phyloP scores from a whole-genome alignment of 2,797 vertebrate species.

The Periophthalmus magnuspinnatus region DNA sequence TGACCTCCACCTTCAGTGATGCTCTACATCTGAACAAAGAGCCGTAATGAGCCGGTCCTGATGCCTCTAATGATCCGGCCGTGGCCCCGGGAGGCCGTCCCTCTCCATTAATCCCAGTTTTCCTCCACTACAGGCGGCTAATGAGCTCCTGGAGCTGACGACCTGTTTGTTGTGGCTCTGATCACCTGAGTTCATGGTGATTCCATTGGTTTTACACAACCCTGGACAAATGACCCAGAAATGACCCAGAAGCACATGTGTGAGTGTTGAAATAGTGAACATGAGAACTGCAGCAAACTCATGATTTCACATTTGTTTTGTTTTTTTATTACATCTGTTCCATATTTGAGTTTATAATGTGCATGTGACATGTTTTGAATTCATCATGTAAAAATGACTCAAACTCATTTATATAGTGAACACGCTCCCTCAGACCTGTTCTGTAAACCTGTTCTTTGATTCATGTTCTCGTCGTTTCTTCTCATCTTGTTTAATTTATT shows the following conservation, averaged over 20 bases:
- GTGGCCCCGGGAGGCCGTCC: slow-evolving; percentile 16
- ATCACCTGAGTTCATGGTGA: slow-evolving; percentile 8
- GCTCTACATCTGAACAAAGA: slow-evolving; percentile 22
- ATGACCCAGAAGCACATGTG: background rate
- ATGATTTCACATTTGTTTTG: too few relatives aligned
- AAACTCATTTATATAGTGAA: background rate
- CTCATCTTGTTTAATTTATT: too few relatives aligned
- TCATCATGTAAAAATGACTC: too few relatives aligned
- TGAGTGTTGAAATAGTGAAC: background rate
- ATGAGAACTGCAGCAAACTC: too few relatives aligned
- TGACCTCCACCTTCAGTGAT: slow-evolving; percentile 17
- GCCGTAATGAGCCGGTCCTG: slow-evolving; percentile 44
- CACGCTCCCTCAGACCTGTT: background rate
- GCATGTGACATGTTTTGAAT: too few relatives aligned
- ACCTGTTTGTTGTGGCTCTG: slow-evolving; percentile 26
- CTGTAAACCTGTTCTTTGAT: too few relatives aligned
- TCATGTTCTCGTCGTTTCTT: too few relatives aligned
- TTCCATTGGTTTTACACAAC: background rate
- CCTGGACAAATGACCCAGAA: slow-evolving; percentile 8
- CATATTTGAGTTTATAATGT: too few relatives aligned
- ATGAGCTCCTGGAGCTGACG: slow-evolving; percentile 33
- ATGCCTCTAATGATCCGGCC: slow-evolving; percentile 39
- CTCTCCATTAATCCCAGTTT: slow-evolving; percentile 37
- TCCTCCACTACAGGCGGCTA: slow-evolving; percentile 15
- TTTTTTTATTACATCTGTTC: too few relatives aligned